Percentiles rank a stretch among this genome's conserved stretches.
Evolutionary conservation across 2,113 vertebrate genomes (phyloP).

Genomic region (Pipa parva): DNA sequence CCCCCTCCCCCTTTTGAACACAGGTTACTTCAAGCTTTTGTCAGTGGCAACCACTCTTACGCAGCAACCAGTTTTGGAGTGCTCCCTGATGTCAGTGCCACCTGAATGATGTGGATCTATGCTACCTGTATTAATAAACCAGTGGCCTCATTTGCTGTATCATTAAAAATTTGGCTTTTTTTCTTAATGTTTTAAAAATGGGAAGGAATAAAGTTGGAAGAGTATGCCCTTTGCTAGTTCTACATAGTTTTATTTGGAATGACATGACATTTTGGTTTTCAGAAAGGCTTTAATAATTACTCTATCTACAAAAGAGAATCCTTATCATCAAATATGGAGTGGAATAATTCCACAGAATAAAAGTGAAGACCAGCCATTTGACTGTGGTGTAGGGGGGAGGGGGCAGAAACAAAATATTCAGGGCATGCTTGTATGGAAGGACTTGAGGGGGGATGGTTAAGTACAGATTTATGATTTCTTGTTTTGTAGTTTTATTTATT

Average conservation of each 20-base stretch:
- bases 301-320: constrained; percentile 64
- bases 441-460: constrained; percentile 63
- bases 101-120: constrained; percentile 77
- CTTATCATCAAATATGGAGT: constrained; percentile 65
- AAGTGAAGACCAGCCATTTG: constrained; percentile 72
- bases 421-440: constrained; percentile 75
- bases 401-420: constrained; percentile 61
- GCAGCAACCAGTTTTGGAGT: constrained; percentile 82
- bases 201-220: constrained; percentile 74
- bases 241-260: constrained; percentile 73
- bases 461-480: constrained; percentile 78
- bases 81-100: constrained; percentile 78
- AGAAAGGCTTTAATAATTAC: constrained; percentile 75
- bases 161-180: constrained; percentile 87
- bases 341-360: constrained; percentile 73
- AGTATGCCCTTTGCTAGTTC: constrained; percentile 77
- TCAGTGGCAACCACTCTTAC: constrained; percentile 82
- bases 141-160: constrained; percentile 85
- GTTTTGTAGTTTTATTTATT: constrained; percentile 85
- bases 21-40: constrained; percentile 81
- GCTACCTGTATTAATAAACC: constrained; percentile 80
- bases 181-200: constrained; percentile 76
- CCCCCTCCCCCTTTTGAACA: constrained; percentile 75
- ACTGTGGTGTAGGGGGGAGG: too few species aligned
- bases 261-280: constrained; percentile 72